These are phyloP conservation scores for Merluccius polli DNA, from an alignment of 2,797 vertebrate species.

Conservation along the genomic window DNA sequence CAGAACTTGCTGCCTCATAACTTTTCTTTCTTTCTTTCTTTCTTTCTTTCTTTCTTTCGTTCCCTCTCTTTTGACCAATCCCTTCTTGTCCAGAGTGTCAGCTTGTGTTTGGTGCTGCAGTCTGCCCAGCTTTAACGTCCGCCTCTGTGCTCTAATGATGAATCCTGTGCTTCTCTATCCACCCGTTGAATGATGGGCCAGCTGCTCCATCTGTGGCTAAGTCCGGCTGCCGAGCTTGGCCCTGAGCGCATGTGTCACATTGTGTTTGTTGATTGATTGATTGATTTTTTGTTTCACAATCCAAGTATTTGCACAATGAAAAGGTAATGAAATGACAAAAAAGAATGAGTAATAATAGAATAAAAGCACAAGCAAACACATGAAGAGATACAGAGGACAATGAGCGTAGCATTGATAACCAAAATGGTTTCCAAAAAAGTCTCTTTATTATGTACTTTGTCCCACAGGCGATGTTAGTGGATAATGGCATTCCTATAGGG, in stretches of 20 bases:
- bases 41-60: neutral
- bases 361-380: neutral
- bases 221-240: neutral
- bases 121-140: neutral
- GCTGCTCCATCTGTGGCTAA: neutral
- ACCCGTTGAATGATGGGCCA: neutral
- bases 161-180: neutral
- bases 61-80: neutral
- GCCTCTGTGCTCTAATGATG: constrained; percentile 1
- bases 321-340: neutral
- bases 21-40: neutral
- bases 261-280: neutral
- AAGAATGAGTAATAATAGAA: neutral
- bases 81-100: neutral
- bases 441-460: neutral
- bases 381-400: no score
- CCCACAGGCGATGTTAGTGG: neutral
- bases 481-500: neutral
- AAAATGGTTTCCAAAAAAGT: neutral
- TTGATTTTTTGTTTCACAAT: neutral
- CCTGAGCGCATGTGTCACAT: neutral
- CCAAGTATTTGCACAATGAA: neutral
- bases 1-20: constrained; percentile 1
- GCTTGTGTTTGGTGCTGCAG: neutral
- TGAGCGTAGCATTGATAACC: neutral